Evolutionary conservation across 1,140 invertebrate species (phyloP), one percentile per base, ranked within the genome.

Genomic region (Zaprionus tsacasi): DNA sequence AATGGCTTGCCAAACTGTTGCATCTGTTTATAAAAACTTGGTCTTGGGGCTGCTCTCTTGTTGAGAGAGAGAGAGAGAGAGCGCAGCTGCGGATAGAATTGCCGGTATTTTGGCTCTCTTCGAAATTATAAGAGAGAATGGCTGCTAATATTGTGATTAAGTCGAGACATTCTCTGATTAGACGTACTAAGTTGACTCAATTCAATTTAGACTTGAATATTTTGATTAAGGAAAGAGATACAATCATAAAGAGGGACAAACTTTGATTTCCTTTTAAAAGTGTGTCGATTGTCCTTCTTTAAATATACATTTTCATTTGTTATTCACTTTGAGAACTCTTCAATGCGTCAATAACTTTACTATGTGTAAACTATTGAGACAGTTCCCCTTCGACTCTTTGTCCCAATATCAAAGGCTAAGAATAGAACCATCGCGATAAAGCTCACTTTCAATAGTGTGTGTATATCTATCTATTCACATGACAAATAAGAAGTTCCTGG

Each of bases 21-120:
- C 66, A 63, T 70, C 57, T 17, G 58, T 74, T 74, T 74, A 63
- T 69, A 50, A 40, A 54, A 40, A 15, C 12, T 13, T 45, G 3
- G 45, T n/a, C n/a, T 13, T 15, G 11, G 59, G 17, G n/a, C n/a
- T 21, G n/a, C n/a, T 21, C 36, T 40, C 65, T 3, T 25, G 8
- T 0, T 8, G 11, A 6, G 21, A 21, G 38, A 45, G 6, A 48
- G 40, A 7, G 11, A 25, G 5, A 38, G 3, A 54, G 12, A 10
- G 66, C 71, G 71, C 52, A 12, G 25, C 13, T 25, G 58, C 71
- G 71, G 71, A 74, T 74, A 74, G 12, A 33, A 35, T 57, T 21
- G 50, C 57, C 71, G 71, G 57, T 25, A 11, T 13, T 13, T 15
- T 17, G 8, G 7, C 58, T 63, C 58, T 73, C 55, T 21, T 25